Percentiles rank a stretch among this genome's conserved stretches.
phyloP scores from a whole-genome alignment of 2,888 invertebrate species.

The Eupithecia subfuscata region DNA sequence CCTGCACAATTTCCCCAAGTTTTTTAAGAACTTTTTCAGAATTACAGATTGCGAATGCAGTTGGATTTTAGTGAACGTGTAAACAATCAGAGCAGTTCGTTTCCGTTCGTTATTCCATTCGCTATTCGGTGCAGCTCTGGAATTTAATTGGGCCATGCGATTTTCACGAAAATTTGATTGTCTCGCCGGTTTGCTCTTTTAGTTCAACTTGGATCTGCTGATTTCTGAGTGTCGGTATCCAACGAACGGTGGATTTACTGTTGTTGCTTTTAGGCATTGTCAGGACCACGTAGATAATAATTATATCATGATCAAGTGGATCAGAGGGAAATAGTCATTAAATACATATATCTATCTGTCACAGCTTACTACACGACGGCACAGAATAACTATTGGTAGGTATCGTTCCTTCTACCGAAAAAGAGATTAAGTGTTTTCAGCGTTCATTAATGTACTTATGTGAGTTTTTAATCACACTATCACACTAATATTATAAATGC shows the following conservation, averaged over 20 bases:
- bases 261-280: neutral
- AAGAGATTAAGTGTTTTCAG: no score
- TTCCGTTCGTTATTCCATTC: constrained; percentile 44
- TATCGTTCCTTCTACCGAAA: no score
- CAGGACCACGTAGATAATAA: neutral
- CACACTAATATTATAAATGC: no score
- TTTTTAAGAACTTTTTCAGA: neutral
- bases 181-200: constrained; percentile 41
- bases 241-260: constrained; percentile 3
- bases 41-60: constrained; percentile 18
- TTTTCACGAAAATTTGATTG: constrained; percentile 55
- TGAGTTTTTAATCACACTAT: no score
- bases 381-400: neutral
- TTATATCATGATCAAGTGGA: no score
- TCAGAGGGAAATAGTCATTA: no score
- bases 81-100: constrained; percentile 45
- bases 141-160: constrained; percentile 60
- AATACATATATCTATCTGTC: neutral
- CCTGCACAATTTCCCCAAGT: neutral
- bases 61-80: constrained; percentile 39
- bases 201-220: constrained; percentile 31
- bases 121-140: constrained; percentile 38
- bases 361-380: neutral
- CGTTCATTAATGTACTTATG: no score
- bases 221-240: constrained; percentile 10